Percentiles rank a stretch among this genome's conserved stretches.
These are phyloP conservation scores for Pachypeltis micranthus DNA, from an alignment of 1,140 invertebrate genomes.

Conservation along the genomic window DNA sequence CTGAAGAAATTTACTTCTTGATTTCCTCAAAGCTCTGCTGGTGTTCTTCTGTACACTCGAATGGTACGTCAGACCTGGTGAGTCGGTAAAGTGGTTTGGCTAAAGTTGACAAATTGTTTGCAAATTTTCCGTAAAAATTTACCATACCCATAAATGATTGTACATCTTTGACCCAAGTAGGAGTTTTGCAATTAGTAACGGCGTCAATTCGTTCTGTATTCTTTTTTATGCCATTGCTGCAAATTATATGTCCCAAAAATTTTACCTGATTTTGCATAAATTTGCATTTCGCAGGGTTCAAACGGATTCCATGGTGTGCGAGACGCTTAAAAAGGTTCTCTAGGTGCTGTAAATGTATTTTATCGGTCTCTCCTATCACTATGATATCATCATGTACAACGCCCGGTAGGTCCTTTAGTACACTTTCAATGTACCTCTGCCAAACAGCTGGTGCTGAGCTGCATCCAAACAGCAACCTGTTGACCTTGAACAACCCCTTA, in stretches of 20 bases:
- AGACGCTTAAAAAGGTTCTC: not conserved
- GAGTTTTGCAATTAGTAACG: too few species aligned
- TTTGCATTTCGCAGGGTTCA: slow-evolving; percentile 1
- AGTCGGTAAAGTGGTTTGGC: too few species aligned
- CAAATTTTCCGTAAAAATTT: too few species aligned
- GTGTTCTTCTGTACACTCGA: too few species aligned
- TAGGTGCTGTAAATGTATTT: not conserved
- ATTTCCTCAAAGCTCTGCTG: too few species aligned
- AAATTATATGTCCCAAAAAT: slow-evolving; percentile 2
- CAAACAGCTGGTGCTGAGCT: not conserved
- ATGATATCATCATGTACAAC: not conserved
- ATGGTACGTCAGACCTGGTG: too few species aligned
- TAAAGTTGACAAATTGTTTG: too few species aligned
- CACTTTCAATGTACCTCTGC: not conserved
- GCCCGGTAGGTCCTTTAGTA: not conserved
- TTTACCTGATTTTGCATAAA: not conserved
- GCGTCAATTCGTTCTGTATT: not conserved
- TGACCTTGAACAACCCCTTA: not conserved
- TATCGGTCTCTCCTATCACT: not conserved
- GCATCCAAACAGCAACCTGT: not conserved
- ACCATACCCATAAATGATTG: too few species aligned
- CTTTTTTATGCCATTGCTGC: not conserved
- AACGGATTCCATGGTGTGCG: not conserved
- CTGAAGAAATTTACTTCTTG: too few species aligned
- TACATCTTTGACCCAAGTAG: too few species aligned